Base-by-base conservation (phyloP, 2,113 vertebrate species). In the Mormoops blainvillei region DNA sequence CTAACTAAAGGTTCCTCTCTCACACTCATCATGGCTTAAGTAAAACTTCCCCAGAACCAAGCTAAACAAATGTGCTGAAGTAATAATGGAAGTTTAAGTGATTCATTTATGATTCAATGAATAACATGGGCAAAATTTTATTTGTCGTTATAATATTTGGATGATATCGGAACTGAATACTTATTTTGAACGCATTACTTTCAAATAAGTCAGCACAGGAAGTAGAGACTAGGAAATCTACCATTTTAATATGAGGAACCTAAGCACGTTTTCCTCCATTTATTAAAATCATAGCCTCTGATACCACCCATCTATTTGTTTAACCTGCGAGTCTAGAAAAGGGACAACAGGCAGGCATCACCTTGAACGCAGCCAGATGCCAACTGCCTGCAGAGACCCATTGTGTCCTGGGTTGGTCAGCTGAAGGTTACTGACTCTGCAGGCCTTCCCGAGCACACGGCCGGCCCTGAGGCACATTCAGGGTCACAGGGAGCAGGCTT, bases 41-140 rank as follows among this genome's bases (percentile, higher is more conserved):
- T 48, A 87, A 26, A 67, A 78, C 94, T 95, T 91, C 5, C 43
- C 24, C 68, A 94, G 73, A 94, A 93, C n/a, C 48, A 92, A 90
- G 43, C 48, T 33, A 89, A 89, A 86, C 61, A 85, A 92, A 63
- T 73, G 33, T 63, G 24, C 45, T 54, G 67, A 28, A 38, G 52
- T 71, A 90, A 78, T 87, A 80, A 91, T 73, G 48, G 28, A 81
- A 74, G 43, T 83, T 73, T 68, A 91, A 88, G 38, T 73, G 73
- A 82, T 65, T 91, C 36, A 58, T 65, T 87, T 48, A 80, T 2
- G 31, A 91, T 78, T 89, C 63, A 78, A 54, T 73, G 22, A 65
- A 80, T 33, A 86, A 78, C 86, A 38, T 26, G n/a, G n/a, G n/a
- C 7, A 87, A 84, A 61, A 52, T 45, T 91, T 80, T 52, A 90